phyloP scores from a whole-genome alignment of 2,797 vertebrate species.

The Spondyliosoma cantharus region DNA sequence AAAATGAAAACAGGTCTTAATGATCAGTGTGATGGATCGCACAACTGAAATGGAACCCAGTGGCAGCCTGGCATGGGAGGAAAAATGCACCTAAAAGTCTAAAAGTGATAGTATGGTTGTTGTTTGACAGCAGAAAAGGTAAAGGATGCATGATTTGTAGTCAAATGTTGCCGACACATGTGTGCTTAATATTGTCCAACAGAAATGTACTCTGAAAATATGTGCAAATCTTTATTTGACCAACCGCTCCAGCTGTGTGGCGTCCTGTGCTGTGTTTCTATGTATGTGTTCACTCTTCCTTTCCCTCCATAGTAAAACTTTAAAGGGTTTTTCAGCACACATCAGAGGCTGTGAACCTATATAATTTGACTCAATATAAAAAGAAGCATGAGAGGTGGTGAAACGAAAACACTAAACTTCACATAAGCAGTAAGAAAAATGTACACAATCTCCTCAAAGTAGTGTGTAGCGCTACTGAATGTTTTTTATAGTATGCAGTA shows the following conservation, averaged over 20 bases:
- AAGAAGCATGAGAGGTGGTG: slow-evolving; percentile 3
- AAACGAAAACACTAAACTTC: slow-evolving; percentile 25
- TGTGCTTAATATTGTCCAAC: background rate
- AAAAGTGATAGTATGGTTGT: background rate
- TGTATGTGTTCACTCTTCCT: slow-evolving; percentile 27
- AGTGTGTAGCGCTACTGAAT: slow-evolving; percentile 17
- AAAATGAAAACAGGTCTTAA: background rate
- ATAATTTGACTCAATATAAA: slow-evolving; percentile 3
- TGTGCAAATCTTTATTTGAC: slow-evolving; percentile 21
- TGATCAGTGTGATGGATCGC: background rate
- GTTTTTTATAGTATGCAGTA: slow-evolving; percentile 5
- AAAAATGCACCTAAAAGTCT: background rate
- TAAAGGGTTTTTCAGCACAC: background rate
- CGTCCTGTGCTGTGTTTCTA: slow-evolving; percentile 34
- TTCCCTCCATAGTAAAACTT: slow-evolving; percentile 28
- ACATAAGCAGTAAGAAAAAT: slow-evolving; percentile 19
- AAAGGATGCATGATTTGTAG: background rate
- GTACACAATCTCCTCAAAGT: slow-evolving; percentile 8
- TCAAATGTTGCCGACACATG: background rate
- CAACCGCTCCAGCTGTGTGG: slow-evolving; percentile 4
- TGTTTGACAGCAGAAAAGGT: background rate
- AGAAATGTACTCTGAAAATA: background rate
- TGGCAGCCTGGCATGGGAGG: background rate
- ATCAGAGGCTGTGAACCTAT: slow-evolving; percentile 9
- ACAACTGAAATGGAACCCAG: background rate